These are phyloP conservation scores for Leucoptera coffeella DNA, from an alignment of 2,888 invertebrate genomes.

Conservation along the genomic window DNA sequence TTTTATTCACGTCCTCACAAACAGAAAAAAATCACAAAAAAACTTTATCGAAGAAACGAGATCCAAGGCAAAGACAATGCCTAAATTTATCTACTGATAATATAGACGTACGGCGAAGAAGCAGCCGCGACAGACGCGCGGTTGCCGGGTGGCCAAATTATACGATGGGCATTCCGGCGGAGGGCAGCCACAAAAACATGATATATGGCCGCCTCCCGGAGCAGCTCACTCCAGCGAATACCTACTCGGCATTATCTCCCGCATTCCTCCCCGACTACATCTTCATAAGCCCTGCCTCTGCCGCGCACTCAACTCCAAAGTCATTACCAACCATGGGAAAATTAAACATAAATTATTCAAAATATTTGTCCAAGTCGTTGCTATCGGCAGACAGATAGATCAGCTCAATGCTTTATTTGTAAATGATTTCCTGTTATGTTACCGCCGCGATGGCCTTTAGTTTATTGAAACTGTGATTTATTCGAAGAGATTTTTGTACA, in stretches of 20 bases:
- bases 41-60: slow-evolving; percentile 47
- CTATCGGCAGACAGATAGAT: too few species aligned
- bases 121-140: slow-evolving; percentile 25
- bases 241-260: slow-evolving; percentile 15
- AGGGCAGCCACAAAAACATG: slow-evolving; percentile 37
- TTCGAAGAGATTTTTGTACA: too few species aligned
- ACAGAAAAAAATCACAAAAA: slow-evolving; percentile 34
- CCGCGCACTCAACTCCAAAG: too few species aligned
- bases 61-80: slow-evolving; percentile 54
- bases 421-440: too few species aligned
- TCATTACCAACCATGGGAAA: too few species aligned
- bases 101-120: slow-evolving; percentile 46
- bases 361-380: too few species aligned
- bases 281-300: too few species aligned
- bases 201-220: slow-evolving; percentile 46
- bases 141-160: slow-evolving; percentile 41
- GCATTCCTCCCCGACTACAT: slow-evolving; percentile 13
- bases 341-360: too few species aligned
- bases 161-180: slow-evolving; percentile 39
- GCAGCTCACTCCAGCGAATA: slow-evolving; percentile 35
- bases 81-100: slow-evolving; percentile 54
- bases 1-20: slow-evolving; percentile 33
- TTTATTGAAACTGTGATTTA: too few species aligned
- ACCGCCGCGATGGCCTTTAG: too few species aligned
- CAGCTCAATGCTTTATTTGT: too few species aligned